Evolutionary conservation across 2,888 invertebrate genomes (phyloP).

Genomic region (Xestia ashworthii): DNA sequence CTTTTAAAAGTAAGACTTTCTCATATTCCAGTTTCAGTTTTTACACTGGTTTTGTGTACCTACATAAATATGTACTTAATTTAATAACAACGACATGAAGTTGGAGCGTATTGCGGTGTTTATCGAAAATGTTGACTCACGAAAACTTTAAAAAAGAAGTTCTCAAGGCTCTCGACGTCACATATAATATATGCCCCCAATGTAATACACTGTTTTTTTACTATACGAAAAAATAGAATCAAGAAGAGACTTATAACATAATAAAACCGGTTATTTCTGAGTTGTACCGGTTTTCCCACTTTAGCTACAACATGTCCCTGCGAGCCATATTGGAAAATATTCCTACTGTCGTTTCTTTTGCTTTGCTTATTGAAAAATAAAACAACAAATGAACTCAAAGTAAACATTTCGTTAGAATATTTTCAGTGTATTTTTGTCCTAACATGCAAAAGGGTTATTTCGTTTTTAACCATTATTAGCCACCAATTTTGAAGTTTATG

Average conservation of each 20-base stretch:
- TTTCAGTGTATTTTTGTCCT: constrained; percentile 11
- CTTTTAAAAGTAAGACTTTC: neutral
- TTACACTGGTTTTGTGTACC: neutral
- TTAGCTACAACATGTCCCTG: constrained; percentile 72
- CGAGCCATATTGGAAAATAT: constrained; percentile 83
- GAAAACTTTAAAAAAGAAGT: neutral
- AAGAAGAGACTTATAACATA: neutral
- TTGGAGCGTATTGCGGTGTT: neutral
- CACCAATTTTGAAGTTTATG: neutral
- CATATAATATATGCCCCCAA: neutral
- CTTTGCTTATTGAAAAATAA: constrained; percentile 79
- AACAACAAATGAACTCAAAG: constrained; percentile 56
- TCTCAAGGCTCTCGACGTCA: neutral
- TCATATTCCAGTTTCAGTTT: neutral
- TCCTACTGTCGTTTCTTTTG: constrained; percentile 77
- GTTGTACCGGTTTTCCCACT: constrained; percentile 13
- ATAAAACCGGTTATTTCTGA: neutral
- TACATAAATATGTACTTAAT: neutral
- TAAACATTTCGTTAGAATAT: constrained; percentile 36
- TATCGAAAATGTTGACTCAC: neutral
- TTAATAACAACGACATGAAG: neutral
- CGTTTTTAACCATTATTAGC: neutral
- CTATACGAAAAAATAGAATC: neutral
- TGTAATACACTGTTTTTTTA: neutral
- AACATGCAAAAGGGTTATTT: constrained; percentile 15